These are phyloP conservation scores for Chlamydotis undulata DNA, from an alignment of 2,113 vertebrate genomes.

Conservation along the genomic window DNA sequence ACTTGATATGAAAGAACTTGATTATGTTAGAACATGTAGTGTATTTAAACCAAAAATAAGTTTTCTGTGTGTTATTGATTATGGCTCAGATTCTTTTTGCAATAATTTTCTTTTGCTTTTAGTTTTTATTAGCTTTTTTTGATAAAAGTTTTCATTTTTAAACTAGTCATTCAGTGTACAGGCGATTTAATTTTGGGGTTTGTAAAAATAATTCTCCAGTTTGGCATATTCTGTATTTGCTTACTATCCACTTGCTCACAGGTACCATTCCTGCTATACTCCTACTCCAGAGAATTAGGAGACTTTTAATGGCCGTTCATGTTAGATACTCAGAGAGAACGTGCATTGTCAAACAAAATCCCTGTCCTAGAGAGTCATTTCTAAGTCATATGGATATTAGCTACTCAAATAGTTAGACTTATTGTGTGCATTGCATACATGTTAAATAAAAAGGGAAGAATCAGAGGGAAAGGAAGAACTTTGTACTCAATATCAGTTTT, in stretches of 20 bases:
- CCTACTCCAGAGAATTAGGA: not conserved
- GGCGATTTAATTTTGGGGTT: not conserved
- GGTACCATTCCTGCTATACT: not conserved
- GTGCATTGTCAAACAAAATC: not conserved
- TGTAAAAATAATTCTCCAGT: not conserved
- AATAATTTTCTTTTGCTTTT: not conserved
- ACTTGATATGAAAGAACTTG: not conserved
- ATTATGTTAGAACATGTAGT: not conserved
- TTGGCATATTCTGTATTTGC: not conserved
- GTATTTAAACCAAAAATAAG: not conserved
- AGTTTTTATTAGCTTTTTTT: not conserved
- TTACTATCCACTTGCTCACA: not conserved
- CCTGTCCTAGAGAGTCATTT: not conserved
- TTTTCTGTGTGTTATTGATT: not conserved
- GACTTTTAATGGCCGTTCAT: not conserved
- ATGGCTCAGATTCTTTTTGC: not conserved
- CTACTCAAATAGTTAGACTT: not conserved
- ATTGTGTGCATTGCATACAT: rapidly evolving
- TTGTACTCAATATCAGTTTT: not conserved
- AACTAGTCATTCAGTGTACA: not conserved
- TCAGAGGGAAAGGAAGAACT: not conserved
- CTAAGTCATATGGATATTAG: not conserved
- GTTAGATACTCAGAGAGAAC: not conserved
- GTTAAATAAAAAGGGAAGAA: not conserved
- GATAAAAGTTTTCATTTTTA: not conserved